These are phyloP conservation scores for Pelusios castaneus DNA, from an alignment of 2,113 vertebrate species.

Conservation along the genomic window DNA sequence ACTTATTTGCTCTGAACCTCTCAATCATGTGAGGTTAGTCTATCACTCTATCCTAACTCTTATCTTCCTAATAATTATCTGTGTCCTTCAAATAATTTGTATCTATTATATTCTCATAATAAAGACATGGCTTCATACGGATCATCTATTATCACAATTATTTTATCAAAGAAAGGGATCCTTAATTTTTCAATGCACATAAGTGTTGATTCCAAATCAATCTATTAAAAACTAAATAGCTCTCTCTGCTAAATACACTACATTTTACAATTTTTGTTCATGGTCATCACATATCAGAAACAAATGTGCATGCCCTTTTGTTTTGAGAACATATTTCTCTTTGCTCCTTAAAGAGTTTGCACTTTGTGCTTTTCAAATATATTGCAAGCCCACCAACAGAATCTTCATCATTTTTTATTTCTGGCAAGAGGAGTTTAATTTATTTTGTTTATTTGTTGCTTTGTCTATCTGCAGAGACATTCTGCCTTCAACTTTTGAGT, in stretches of 20 bases:
- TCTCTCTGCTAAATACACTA: neutral
- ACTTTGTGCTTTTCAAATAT: neutral
- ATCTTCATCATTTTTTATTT: neutral
- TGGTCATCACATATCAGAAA: neutral
- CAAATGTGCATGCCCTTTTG: neutral
- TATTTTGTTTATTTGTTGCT: neutral
- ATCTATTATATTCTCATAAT: neutral
- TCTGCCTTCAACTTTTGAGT: neutral
- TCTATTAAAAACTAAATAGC: neutral
- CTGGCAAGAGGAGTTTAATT: neutral
- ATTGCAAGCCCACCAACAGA: neutral
- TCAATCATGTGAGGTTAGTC: neutral
- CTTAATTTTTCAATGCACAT: neutral
- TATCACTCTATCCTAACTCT: neutral
- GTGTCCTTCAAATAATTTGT: neutral
- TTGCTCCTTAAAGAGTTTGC: fast-evolving
- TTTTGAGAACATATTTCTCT: neutral
- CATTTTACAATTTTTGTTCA: neutral
- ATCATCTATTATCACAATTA: neutral
- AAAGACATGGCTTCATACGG: neutral
- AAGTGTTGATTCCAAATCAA: neutral
- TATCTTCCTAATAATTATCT: neutral
- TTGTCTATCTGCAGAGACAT: neutral
- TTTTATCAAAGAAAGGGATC: neutral
- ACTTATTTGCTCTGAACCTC: neutral